These are phyloP conservation scores for Drosophila niveifrons DNA, from an alignment of 2,888 invertebrate species.

Conservation along the genomic window DNA sequence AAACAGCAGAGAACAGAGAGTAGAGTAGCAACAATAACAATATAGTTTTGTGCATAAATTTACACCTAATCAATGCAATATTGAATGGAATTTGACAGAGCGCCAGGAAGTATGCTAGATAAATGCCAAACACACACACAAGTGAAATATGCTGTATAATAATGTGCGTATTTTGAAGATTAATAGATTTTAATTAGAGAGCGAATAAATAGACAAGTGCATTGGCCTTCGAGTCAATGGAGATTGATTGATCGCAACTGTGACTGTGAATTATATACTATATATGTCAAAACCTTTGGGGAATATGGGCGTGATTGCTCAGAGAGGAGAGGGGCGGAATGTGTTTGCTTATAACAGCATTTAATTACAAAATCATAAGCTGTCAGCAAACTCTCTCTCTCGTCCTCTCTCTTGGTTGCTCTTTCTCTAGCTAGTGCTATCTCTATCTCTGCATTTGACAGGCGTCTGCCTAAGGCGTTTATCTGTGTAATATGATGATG, in stretches of 20 bases:
- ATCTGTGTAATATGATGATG: slow-evolving; percentile 77
- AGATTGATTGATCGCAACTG: slow-evolving; percentile 70
- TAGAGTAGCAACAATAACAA: slow-evolving; percentile 21
- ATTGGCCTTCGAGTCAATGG: slow-evolving; percentile 30
- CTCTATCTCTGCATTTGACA: slow-evolving; percentile 61
- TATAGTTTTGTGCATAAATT: slow-evolving; percentile 66
- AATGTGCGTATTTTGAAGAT: slow-evolving; percentile 65
- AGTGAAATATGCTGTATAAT: slow-evolving; percentile 47
- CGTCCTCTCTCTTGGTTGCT: not conserved
- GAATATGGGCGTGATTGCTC: not conserved
- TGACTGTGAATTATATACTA: slow-evolving; percentile 29
- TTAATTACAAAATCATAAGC: slow-evolving; percentile 80
- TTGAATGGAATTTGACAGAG: slow-evolving; percentile 63
- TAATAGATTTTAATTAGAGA: slow-evolving; percentile 80
- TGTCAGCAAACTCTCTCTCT: slow-evolving; percentile 59
- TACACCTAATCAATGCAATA: slow-evolving; percentile 79
- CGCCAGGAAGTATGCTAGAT: slow-evolving; percentile 51
- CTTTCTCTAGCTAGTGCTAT: not conserved
- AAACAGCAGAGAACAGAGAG: slow-evolving; percentile 12
- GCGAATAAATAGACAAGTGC: slow-evolving; percentile 53
- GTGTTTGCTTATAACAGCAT: slow-evolving; percentile 68
- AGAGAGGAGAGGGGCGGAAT: not conserved
- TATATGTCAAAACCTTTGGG: slow-evolving; percentile 13
- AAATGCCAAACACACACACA: slow-evolving; percentile 28
- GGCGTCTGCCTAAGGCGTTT: slow-evolving; percentile 74